Evolutionary conservation across 2,113 vertebrate genomes (phyloP), one percentile per base, ranked within the genome.

Genomic region (Gambusia holbrooki): DNA sequence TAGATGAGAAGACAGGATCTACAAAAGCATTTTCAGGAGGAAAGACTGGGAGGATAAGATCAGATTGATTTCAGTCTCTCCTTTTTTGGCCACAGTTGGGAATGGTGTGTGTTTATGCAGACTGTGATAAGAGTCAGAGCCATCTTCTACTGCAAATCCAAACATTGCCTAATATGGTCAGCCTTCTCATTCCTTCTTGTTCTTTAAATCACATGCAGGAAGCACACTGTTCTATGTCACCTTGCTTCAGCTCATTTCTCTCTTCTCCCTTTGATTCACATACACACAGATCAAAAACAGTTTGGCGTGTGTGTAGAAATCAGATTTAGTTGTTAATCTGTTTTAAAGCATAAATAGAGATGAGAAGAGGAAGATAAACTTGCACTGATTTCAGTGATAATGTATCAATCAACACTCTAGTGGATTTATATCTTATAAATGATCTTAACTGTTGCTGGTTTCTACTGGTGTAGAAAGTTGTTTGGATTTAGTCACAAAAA

Each of bases 131-230:
- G 71, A 88, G 81, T 82, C 83, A 85, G 81, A 90, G 75, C 73
- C 82, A 66, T 80, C 87, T 87, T 87, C 45, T 87, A 40, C 81
- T 80, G 62, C 74, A 78, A 67, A 89, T 73, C 77, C 88, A 90
- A 92, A 93, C 89, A 90, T 92, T 89, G 61, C 92, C 92, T 85
- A 87, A 92, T 90, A 91, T 90, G 92, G 92, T 73, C 62, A 1
- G 69, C 68, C 80, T 68, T 87, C 78, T 86, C 62, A 73, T 82
- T 84, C 68, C 84, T 63, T 66, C 17, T 25, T 27, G 65, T 72
- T 87, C 83, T 67, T 68, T 86, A 88, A 87, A 86, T 88, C 87
- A 86, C 74, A 81, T 70, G 85, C 87, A 89, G 88, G 89, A 91
- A 91, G 68, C 13, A 2, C 5, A 5, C 6, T 9, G 29, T 3